phyloP scores from a whole-genome alignment of 2,888 invertebrate genomes.

The Andrena minutula region DNA sequence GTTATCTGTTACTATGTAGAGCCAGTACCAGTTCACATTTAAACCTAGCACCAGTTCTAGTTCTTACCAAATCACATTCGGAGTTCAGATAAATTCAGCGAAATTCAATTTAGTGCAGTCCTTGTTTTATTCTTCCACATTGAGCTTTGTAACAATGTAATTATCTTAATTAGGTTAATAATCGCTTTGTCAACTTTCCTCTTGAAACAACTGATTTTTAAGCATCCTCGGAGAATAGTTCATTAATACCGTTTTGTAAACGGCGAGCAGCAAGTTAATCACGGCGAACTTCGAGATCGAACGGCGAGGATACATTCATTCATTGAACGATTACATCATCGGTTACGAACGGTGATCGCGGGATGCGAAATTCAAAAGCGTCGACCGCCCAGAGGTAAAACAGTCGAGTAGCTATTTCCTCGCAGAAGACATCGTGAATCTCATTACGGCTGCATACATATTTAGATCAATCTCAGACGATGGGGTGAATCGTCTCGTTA shows the following conservation, averaged over 20 bases:
- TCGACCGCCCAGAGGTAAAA: not conserved
- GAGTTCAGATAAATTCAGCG: too few relatives aligned
- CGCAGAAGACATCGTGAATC: not conserved
- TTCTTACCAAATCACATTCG: too few relatives aligned
- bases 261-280: conserved; percentile 29
- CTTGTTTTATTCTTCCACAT: too few relatives aligned
- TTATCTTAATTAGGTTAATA: too few relatives aligned
- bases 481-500: conserved; percentile 16
- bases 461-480: conserved; percentile 29
- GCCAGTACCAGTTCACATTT: too few relatives aligned
- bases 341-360: conserved; percentile 11
- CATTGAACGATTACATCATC: conserved; percentile 39
- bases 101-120: too few relatives aligned
- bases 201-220: conserved; percentile 1
- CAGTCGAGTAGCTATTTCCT: not conserved
- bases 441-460: conserved; percentile 12
- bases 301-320: conserved; percentile 34
- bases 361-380: conserved; percentile 23
- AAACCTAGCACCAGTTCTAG: too few relatives aligned
- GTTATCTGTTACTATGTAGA: too few relatives aligned
- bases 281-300: conserved; percentile 14
- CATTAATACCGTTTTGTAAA: conserved; percentile 1
- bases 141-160: too few relatives aligned
- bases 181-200: too few relatives aligned
- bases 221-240: not conserved